phyloP scores from a whole-genome alignment of 2,888 invertebrate species.

The Tinea semifulvella region DNA sequence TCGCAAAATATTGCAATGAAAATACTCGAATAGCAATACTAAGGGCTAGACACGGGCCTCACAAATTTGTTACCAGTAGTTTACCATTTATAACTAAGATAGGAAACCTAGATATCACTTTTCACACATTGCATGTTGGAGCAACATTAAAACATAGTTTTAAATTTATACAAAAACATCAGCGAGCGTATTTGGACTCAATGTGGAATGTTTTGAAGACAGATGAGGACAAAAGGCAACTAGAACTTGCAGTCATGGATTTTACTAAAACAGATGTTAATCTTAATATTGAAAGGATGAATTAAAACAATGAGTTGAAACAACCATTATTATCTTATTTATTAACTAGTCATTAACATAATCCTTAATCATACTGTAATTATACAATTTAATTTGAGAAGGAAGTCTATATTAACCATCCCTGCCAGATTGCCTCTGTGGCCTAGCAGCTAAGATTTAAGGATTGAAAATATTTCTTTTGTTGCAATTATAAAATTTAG shows the following conservation, averaged over 20 bases:
- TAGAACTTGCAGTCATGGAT: slow-evolving; percentile 59
- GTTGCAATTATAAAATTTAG: no score
- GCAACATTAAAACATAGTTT: slow-evolving; percentile 84
- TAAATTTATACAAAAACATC: slow-evolving; percentile 74
- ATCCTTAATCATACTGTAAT: no score
- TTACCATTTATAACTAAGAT: slow-evolving; percentile 76
- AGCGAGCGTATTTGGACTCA: slow-evolving; percentile 70
- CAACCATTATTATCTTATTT: no score
- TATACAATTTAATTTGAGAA: no score
- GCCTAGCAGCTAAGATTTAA: no score
- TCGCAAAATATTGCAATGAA: slow-evolving; percentile 82
- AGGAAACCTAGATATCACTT: slow-evolving; percentile 66
- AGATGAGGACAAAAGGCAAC: slow-evolving; percentile 67
- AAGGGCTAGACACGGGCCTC: slow-evolving; percentile 77
- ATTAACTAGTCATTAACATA: no score
- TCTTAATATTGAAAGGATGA: slow-evolving; percentile 50
- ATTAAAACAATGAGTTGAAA: no score
- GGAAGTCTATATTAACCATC: no score
- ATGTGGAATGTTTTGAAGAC: slow-evolving; percentile 69
- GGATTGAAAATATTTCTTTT: no score
- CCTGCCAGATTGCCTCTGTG: no score
- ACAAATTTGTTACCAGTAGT: slow-evolving; percentile 73
- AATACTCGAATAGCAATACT: slow-evolving; percentile 79
- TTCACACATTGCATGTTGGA: slow-evolving; percentile 76
- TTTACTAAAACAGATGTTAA: slow-evolving; percentile 54